Evolutionary conservation across 2,113 vertebrate genomes (phyloP).

Genomic region (Mastomys natalensis): DNA sequence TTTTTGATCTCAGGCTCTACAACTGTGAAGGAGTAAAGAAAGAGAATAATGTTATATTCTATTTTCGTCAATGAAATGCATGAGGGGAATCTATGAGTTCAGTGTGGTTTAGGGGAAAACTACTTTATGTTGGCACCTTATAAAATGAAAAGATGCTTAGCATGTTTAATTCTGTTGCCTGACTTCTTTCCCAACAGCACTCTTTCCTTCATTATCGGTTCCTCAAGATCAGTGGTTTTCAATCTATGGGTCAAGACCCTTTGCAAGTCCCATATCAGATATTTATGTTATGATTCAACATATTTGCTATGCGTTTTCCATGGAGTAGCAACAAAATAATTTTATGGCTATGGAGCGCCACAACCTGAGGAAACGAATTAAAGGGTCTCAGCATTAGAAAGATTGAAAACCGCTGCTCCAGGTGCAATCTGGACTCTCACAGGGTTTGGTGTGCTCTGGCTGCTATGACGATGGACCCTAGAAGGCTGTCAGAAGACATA

Average conservation of each 20-base stretch:
- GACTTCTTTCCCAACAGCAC: neutral
- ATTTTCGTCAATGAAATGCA: neutral
- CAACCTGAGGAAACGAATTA: neutral
- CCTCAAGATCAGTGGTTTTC: neutral
- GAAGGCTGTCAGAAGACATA: neutral
- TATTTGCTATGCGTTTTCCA: too few relatives aligned
- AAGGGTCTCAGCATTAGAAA: neutral
- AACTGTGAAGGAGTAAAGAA: neutral
- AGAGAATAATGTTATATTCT: neutral
- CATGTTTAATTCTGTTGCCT: conserved; percentile 49
- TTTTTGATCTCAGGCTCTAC: neutral
- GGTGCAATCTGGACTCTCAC: neutral
- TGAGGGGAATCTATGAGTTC: neutral
- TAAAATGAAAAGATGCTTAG: conserved; percentile 70
- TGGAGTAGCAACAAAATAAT: neutral
- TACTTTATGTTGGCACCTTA: conserved; percentile 71
- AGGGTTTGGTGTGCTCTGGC: neutral
- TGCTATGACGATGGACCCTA: neutral
- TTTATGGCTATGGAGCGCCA: neutral
- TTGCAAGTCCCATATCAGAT: neutral
- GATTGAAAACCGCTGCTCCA: neutral
- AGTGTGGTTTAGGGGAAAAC: neutral
- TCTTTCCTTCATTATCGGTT: neutral
- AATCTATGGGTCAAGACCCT: neutral
- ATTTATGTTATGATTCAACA: neutral